Evolutionary conservation across 2,888 invertebrate species (phyloP).

Genomic region (Oxytorus armatus): DNA sequence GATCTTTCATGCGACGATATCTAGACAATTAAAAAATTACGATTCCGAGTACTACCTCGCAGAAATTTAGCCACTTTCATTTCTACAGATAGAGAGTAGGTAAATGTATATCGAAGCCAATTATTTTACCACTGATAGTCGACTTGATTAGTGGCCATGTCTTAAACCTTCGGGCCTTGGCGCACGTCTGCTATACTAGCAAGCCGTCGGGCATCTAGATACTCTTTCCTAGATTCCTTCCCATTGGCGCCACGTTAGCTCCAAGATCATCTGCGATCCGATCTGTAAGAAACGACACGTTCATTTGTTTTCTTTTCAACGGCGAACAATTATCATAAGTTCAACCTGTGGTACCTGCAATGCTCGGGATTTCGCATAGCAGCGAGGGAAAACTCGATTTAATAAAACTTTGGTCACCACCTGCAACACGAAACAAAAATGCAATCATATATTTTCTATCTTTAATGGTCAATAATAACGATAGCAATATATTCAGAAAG

Average conservation of each 20-base stretch:
- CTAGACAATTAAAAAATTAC: too few species aligned
- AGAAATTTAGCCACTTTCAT: too few species aligned
- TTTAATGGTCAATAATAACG: not conserved
- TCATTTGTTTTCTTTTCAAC: not conserved
- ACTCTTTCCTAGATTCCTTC: constrained; percentile 74
- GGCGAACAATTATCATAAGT: not conserved
- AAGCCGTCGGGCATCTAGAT: constrained; percentile 81
- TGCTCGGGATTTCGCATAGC: constrained; percentile 78
- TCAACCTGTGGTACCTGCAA: constrained; percentile 75
- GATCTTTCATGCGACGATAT: too few species aligned
- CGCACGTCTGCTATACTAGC: constrained; percentile 79
- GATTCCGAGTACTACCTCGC: too few species aligned
- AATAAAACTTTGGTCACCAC: constrained; percentile 78
- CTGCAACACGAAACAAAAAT: constrained; percentile 67
- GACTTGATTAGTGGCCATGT: constrained; percentile 85
- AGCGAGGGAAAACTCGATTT: constrained; percentile 74
- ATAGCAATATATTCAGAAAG: too few species aligned
- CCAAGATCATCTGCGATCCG: constrained; percentile 81
- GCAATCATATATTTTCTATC: not conserved
- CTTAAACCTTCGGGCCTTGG: constrained; percentile 80
- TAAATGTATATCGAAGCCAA: not conserved
- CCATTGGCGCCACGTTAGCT: constrained; percentile 76
- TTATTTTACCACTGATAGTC: constrained; percentile 85
- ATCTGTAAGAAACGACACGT: constrained; percentile 67
- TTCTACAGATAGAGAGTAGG: too few species aligned